Percentiles rank a stretch among this genome's conserved stretches.
Conservation (phyloP, 1,140 invertebrate genomes). For the Drosophila lowei region DNA sequence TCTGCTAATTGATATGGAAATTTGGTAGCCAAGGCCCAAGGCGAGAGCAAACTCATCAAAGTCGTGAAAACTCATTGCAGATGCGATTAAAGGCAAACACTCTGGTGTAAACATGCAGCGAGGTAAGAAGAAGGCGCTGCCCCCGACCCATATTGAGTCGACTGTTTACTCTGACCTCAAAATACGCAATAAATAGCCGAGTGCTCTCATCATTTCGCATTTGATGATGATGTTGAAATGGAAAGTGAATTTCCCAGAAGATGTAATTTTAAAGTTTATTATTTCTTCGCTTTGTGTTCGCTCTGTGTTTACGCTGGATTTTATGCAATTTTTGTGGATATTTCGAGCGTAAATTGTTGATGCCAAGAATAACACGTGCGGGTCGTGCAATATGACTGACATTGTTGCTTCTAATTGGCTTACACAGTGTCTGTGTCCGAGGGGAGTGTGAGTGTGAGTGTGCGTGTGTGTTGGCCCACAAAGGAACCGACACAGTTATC, state of each 20-base stretch:
- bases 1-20: conserved; percentile 64
- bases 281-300: conserved; percentile 8
- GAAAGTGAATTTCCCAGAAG: conserved; percentile 37
- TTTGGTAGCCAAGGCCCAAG: conserved; percentile 19
- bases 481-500: conserved; percentile 25
- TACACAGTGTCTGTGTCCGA: conserved; percentile 26
- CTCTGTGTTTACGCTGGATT: conserved; percentile 3
- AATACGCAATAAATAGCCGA: conserved; percentile 41
- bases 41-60: conserved; percentile 50
- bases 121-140: conserved; percentile 54
- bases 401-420: conserved; percentile 56
- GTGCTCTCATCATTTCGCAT: conserved; percentile 24
- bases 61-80: conserved; percentile 38
- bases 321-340: conserved; percentile 7
- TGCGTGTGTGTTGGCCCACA: conserved; percentile 21
- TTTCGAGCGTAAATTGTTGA: conserved; percentile 23
- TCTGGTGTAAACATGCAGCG: conserved; percentile 59
- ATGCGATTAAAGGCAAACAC: conserved; percentile 63
- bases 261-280: conserved; percentile 21
- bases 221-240: conserved; percentile 12
- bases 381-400: conserved; percentile 6
- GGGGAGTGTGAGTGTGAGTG: not conserved
- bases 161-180: conserved; percentile 49
- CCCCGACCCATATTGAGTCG: conserved; percentile 21
- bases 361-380: conserved; percentile 29